phyloP scores from a whole-genome alignment of 2,888 invertebrate genomes.

The Acleris literana region DNA sequence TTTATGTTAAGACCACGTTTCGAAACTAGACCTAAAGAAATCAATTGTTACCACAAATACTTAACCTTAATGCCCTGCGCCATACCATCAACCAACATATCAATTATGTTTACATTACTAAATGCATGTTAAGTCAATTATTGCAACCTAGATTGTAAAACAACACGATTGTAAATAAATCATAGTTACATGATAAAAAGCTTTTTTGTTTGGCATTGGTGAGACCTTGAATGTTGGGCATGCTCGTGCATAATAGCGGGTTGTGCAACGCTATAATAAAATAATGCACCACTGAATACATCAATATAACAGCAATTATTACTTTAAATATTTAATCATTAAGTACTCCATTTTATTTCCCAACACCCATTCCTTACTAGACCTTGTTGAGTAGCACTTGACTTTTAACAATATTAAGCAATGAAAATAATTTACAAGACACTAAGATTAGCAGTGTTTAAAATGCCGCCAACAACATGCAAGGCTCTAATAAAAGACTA shows the following conservation, averaged over 20 bases:
- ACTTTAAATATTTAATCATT: slow-evolving; percentile 22
- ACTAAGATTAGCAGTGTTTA: slow-evolving; percentile 2
- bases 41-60: slow-evolving; percentile 4
- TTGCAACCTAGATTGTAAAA: slow-evolving; percentile 24
- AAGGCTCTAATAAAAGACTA: slow-evolving; percentile 82
- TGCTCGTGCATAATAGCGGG: slow-evolving; percentile 23
- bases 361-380: slow-evolving; percentile 8
- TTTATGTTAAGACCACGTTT: neutral
- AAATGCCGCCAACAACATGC: slow-evolving; percentile 51
- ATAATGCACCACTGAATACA: slow-evolving; percentile 10
- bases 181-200: slow-evolving; percentile 14
- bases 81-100: slow-evolving; percentile 15
- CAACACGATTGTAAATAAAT: slow-evolving; percentile 22
- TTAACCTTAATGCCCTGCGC: slow-evolving; percentile 16
- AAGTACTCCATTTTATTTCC: slow-evolving; percentile 5
- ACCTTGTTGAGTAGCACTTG: neutral
- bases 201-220: slow-evolving; percentile 27
- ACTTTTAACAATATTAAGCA: neutral
- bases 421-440: neutral
- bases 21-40: neutral
- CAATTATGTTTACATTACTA: slow-evolving; percentile 11
- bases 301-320: slow-evolving; percentile 22
- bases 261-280: slow-evolving; percentile 25
- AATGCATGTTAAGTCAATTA: slow-evolving; percentile 23
- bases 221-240: slow-evolving; percentile 11